These are phyloP conservation scores for Chrysopilus asiliformis DNA, from an alignment of 2,888 invertebrate species.

Conservation along the genomic window DNA sequence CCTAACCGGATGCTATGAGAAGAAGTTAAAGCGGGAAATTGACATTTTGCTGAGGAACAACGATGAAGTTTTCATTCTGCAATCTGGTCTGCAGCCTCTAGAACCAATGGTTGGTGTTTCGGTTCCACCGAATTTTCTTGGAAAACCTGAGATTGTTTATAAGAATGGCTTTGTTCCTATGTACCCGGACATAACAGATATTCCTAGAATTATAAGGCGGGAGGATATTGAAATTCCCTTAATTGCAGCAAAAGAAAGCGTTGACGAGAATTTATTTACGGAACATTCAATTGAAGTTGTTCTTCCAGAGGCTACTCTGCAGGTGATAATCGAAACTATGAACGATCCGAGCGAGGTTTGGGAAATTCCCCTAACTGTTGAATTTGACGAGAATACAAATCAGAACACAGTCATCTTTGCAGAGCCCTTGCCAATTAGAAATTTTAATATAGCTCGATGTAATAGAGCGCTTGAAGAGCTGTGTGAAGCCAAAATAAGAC, in stretches of 20 bases:
- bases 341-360: not conserved
- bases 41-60: no score
- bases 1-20: not conserved
- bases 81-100: not conserved
- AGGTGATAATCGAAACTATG: not conserved
- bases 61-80: not conserved
- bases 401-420: no score
- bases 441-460: not conserved
- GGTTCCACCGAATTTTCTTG: no score
- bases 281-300: constrained; percentile 1
- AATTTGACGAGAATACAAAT: no score
- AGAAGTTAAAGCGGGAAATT: no score
- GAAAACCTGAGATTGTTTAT: not conserved
- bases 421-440: not conserved
- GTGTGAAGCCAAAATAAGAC: not conserved
- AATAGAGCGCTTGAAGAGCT: no score
- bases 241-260: not conserved
- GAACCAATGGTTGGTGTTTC: not conserved
- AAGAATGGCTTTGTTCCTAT: not conserved
- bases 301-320: not conserved
- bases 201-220: no score
- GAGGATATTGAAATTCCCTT: not conserved
- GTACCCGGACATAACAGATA: no score
- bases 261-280: no score
- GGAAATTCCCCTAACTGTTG: not conserved